phyloP scores from a whole-genome alignment of 2,888 invertebrate genomes.

The Parthenolecanium corni region DNA sequence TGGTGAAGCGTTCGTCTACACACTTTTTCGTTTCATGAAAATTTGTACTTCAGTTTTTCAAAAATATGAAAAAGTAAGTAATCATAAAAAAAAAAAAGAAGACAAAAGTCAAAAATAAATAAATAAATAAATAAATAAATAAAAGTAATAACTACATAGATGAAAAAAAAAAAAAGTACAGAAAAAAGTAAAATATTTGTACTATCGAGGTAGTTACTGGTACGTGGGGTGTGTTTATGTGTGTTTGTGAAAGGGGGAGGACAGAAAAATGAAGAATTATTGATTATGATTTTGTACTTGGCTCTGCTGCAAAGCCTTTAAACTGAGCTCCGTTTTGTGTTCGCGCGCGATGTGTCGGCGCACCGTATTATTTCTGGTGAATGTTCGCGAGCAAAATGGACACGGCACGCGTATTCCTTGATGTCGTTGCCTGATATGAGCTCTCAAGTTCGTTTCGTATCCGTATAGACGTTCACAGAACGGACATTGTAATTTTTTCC shows the following conservation, averaged over 20 bases:
- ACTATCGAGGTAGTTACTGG: slow-evolving; percentile 31
- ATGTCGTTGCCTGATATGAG: slow-evolving; percentile 81
- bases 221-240: slow-evolving; percentile 15
- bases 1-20: too few species aligned
- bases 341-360: slow-evolving; percentile 81
- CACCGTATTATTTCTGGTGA: slow-evolving; percentile 85
- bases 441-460: slow-evolving; percentile 82
- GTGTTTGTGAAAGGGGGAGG: not conserved
- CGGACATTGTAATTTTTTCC: slow-evolving; percentile 83
- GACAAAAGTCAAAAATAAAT: slow-evolving; percentile 3
- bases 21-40: too few species aligned
- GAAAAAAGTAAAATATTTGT: slow-evolving; percentile 29
- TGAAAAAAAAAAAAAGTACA: slow-evolving; percentile 13
- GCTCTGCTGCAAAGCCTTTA: slow-evolving; percentile 49
- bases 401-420: slow-evolving; percentile 86
- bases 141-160: slow-evolving; percentile 13
- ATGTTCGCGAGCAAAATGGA: slow-evolving; percentile 79
- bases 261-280: slow-evolving; percentile 38
- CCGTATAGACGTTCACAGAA: slow-evolving; percentile 86
- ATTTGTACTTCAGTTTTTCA: too few species aligned
- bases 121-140: slow-evolving; percentile 21
- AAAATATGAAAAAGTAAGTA: too few species aligned
- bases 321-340: slow-evolving; percentile 62
- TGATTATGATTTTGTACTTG: slow-evolving; percentile 49
- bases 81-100: too few species aligned